phyloP scores from a whole-genome alignment of 1,140 invertebrate genomes.

The Elymnias hypermnestra region DNA sequence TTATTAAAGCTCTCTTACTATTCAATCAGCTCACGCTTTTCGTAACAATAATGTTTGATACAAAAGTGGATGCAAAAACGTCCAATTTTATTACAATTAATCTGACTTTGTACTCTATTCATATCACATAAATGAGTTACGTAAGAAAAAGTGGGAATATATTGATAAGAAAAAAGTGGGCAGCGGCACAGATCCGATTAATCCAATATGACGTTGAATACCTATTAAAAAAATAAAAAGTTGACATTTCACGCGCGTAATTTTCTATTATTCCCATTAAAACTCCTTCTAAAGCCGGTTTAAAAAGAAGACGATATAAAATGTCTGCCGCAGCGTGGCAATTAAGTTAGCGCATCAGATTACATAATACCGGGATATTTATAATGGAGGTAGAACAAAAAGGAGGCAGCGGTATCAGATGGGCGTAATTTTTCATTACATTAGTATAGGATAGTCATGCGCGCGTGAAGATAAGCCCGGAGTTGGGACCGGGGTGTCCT shows the following conservation, averaged over 20 bases:
- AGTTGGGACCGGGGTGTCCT: conserved; percentile 13
- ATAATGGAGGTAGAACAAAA: conserved; percentile 41
- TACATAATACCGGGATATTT: conserved; percentile 25
- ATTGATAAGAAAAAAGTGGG: too few relatives aligned
- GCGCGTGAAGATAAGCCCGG: conserved; percentile 44
- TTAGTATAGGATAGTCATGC: conserved; percentile 63
- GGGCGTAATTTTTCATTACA: conserved; percentile 72
- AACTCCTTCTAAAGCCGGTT: conserved; percentile 13
- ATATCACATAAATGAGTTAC: too few relatives aligned
- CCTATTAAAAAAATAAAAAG: not conserved
- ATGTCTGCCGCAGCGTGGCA: conserved; percentile 11
- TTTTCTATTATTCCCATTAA: conserved; percentile 15
- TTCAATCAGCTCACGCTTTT: too few relatives aligned
- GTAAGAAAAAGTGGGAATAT: too few relatives aligned
- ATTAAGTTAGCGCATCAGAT: conserved; percentile 26
- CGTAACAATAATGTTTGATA: too few relatives aligned
- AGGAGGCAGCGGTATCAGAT: conserved; percentile 61
- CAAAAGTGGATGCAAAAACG: too few relatives aligned
- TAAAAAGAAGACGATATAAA: conserved; percentile 17
- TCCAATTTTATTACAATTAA: too few relatives aligned
- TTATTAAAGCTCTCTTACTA: too few relatives aligned
- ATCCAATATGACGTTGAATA: not conserved
- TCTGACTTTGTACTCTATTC: too few relatives aligned
- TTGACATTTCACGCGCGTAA: conserved; percentile 2
- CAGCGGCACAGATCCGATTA: too few relatives aligned